A percentile compares a stretch with the other conserved stretches of the same genome.
Evolutionary conservation across 2,113 vertebrate species (phyloP).

Genomic region (Pygoscelis adeliae): DNA sequence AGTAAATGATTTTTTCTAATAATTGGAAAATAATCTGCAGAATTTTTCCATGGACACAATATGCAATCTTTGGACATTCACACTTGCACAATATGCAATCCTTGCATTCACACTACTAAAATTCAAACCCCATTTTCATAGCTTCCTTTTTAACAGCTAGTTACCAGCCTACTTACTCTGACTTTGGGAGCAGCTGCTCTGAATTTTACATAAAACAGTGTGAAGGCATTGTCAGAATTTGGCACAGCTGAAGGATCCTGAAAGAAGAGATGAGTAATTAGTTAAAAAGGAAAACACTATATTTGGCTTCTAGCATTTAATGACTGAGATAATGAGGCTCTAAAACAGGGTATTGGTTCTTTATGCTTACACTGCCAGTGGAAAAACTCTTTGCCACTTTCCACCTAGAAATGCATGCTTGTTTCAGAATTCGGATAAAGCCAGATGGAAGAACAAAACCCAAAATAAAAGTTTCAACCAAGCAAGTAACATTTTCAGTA

Average conservation of each 20-base stretch:
- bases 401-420: neutral
- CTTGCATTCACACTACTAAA: neutral
- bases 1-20: neutral
- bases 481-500: neutral
- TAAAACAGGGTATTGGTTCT: neutral
- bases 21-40: neutral
- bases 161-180: conserved; percentile 81
- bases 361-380: neutral
- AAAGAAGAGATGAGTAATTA: conserved; percentile 40
- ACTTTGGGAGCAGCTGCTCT: conserved; percentile 96
- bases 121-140: neutral
- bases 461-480: neutral
- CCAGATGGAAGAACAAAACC: neutral
- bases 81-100: neutral
- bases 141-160: neutral
- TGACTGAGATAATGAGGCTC: neutral
- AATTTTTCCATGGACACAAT: neutral
- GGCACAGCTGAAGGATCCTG: conserved; percentile 89
- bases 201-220: conserved; percentile 96
- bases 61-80: neutral
- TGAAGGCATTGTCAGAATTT: conserved; percentile 94
- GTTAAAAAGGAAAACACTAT: neutral
- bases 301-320: neutral
- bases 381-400: neutral
- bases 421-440: neutral